Evolutionary conservation across 2,113 vertebrate genomes (phyloP).

Genomic region (Nothobranchius furzeri): DNA sequence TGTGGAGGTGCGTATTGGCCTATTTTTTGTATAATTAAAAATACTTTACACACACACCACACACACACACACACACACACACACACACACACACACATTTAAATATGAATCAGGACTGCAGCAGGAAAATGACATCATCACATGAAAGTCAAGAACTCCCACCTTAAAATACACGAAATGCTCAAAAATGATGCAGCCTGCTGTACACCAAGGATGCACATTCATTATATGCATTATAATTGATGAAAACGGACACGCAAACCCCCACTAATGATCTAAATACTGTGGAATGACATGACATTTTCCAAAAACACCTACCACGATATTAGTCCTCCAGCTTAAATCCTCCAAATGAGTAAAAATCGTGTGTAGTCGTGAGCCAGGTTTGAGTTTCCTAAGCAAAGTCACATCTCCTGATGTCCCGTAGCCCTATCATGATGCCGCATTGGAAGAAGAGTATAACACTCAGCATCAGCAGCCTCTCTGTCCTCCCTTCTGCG

Average conservation of each 20-base stretch:
- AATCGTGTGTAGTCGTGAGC: no score
- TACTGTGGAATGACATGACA: no score
- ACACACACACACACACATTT: no score
- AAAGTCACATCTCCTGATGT: background rate
- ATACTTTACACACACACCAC: no score
- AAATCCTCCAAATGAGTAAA: no score
- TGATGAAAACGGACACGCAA: no score
- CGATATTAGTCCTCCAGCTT: background rate
- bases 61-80: no score
- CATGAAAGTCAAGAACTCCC: slow-evolving; percentile 50
- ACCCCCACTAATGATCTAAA: background rate
- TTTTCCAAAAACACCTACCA: slow-evolving; percentile 16
- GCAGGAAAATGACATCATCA: slow-evolving; percentile 49
- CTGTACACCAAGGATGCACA: background rate
- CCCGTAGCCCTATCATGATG: slow-evolving; percentile 32
- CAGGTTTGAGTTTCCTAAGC: background rate
- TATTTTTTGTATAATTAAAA: no score
- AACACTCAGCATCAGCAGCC: slow-evolving; percentile 55
- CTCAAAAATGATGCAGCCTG: background rate
- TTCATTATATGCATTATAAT: background rate
- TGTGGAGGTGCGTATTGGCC: no score
- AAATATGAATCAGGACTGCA: background rate
- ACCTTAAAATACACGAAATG: background rate
- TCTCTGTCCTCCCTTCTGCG: slow-evolving; percentile 35
- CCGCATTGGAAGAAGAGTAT: slow-evolving; percentile 56